Conservation (phyloP, 30 jellyfish, hydroid and myxozoan species). For the Clytia hemisphaerica region DNA sequence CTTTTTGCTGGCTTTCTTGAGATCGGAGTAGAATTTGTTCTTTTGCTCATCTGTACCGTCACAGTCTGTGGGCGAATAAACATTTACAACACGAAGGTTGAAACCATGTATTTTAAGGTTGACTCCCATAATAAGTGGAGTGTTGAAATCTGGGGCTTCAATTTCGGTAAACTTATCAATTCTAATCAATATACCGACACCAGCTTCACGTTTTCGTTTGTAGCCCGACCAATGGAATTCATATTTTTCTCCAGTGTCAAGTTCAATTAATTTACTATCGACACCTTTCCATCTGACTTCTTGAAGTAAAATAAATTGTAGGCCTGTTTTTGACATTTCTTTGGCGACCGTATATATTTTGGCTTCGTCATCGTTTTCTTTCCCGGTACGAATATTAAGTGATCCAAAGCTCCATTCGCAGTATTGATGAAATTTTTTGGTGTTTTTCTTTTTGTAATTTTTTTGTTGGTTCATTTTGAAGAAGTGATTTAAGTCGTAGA, state of each 20-base stretch:
- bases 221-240: background rate
- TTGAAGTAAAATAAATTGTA: background rate
- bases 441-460: no score
- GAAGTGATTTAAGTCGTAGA: no score
- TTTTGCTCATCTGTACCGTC: slow-evolving; percentile 3
- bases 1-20: background rate
- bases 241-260: background rate
- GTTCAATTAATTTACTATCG: background rate
- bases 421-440: no score
- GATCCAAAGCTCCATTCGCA: no score
- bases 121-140: background rate
- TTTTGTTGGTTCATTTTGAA: no score
- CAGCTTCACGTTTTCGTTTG: slow-evolving; percentile 10
- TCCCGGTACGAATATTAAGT: no score
- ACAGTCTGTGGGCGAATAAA: background rate
- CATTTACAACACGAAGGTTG: background rate
- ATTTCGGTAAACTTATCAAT: background rate
- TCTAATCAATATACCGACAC: background rate
- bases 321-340: background rate
- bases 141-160: background rate
- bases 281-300: slow-evolving; percentile 1
- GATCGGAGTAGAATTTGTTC: background rate
- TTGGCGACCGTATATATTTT: background rate
- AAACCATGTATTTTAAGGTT: background rate
- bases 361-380: background rate